A percentile compares a stretch with the other conserved stretches of the same genome.
phyloP scores from a whole-genome alignment of 2,113 vertebrate species.

The Dinomys branickii region DNA sequence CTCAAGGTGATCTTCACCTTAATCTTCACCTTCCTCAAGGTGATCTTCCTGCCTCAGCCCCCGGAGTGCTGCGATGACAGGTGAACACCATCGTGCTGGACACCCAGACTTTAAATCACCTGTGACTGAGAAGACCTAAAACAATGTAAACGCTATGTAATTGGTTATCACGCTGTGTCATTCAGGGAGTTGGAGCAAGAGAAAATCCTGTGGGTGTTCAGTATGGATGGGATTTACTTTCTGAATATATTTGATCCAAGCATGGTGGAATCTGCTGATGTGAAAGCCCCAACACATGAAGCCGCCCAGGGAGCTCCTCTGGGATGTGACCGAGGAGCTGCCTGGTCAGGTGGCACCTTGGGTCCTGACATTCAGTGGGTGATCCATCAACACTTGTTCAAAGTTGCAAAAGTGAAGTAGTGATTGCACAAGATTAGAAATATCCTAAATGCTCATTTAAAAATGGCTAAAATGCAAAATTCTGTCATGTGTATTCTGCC shows the following conservation, averaged over 20 bases:
- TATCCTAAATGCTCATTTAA: background rate
- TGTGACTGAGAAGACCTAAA: background rate
- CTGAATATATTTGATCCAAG: background rate
- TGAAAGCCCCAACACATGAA: background rate
- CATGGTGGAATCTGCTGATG: background rate
- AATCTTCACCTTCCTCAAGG: too few relatives aligned
- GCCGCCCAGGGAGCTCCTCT: background rate
- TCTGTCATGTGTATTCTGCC: background rate
- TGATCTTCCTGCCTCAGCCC: background rate
- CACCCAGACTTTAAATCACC: background rate
- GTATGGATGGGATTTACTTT: background rate
- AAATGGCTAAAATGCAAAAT: background rate
- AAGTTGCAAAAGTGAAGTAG: background rate
- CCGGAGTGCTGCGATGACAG: background rate
- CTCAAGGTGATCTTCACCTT: too few relatives aligned
- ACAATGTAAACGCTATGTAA: background rate
- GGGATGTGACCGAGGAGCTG: too few relatives aligned
- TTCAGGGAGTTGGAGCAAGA: background rate
- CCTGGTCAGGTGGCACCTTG: too few relatives aligned
- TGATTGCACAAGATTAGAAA: background rate
- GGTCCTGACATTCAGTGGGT: background rate
- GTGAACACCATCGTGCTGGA: too few relatives aligned
- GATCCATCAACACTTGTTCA: background rate
- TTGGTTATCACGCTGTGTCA: background rate
- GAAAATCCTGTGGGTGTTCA: background rate